Evolutionary conservation across 2,888 invertebrate species (phyloP), one percentile per base, ranked within the genome.

Genomic region (Microplitis manilae): DNA sequence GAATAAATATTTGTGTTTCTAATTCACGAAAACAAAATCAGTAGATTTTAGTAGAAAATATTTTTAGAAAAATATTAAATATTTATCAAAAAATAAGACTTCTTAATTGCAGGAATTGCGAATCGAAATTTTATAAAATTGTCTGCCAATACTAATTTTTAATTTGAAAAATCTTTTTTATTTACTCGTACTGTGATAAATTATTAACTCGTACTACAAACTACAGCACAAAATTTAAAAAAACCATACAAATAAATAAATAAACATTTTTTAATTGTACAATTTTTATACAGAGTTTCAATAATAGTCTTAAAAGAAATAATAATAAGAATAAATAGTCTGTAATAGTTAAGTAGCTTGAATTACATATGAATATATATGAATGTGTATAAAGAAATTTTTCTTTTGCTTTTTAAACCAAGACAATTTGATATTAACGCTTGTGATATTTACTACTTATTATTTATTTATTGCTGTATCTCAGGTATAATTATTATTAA

Each of bases 201-300:
- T 30, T 7, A 69, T 70, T 17, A 67, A 70, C 13, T 61, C 50
- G n/a, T 65, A 6, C 30, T 30, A 2, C 17, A 15, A 38, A 70
- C 13, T 38, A 64, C 41, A 9, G 71, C 20, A 20, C 67, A 68
- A 50, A 50, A 50, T 50, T 50, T 6, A 50, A 50, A 8, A 30
- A 30, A 30, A 30, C 30, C 30, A 30, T 17, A 38, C 50, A 64
- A 13, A 75, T 1, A 74, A 50, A n/a, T 70, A 38, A 75, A 30
- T 78, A 75, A 67, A 70, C n/a, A 15, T 17, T 41, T n/a, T 68
- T 68, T 40, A 68, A 72, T 65, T 6, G 13, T 50, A 50, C 6
- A 50, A 50, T 13, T 50, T 50, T 50, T 50, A 9, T 50, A 50
- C 8, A 9, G 8, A 4, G 9, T 50, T 50, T 50, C 13, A 50